These are phyloP conservation scores for Apoda limacodes DNA, from an alignment of 2,888 invertebrate genomes.

Conservation along the genomic window DNA sequence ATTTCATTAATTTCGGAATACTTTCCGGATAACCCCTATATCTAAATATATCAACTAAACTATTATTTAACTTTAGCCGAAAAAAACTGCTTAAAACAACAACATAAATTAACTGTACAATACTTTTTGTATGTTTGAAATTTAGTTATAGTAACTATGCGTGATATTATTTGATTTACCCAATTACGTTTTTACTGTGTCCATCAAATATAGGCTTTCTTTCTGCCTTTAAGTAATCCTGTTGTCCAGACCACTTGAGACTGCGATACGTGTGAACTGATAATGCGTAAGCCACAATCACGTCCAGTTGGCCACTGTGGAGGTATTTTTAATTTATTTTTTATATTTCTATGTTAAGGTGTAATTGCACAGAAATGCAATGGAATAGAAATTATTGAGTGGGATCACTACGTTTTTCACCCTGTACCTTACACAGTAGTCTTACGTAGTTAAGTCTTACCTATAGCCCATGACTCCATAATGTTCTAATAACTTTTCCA, in stretches of 20 bases:
- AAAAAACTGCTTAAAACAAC: too few species aligned
- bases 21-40: too few species aligned
- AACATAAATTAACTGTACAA: too few species aligned
- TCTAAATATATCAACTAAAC: too few species aligned
- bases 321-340: too few species aligned
- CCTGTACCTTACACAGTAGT: not conserved
- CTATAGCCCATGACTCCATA: conserved; percentile 21
- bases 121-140: too few species aligned
- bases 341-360: too few species aligned
- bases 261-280: conserved; percentile 6
- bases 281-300: conserved; percentile 4
- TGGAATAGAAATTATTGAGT: not conserved
- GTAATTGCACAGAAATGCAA: conserved; percentile 1
- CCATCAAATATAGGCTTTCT: not conserved
- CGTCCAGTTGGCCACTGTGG: conserved; percentile 8
- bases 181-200: not conserved
- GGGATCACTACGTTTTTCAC: not conserved
- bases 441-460: conserved; percentile 6
- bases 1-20: too few species aligned
- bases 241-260: conserved; percentile 2
- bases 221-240: not conserved
- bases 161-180: not conserved
- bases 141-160: not conserved
- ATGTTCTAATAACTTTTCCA: conserved; percentile 20
- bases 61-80: too few species aligned